Base-by-base conservation (phyloP, 2,797 vertebrate genomes). In the Clamator glandarius region DNA sequence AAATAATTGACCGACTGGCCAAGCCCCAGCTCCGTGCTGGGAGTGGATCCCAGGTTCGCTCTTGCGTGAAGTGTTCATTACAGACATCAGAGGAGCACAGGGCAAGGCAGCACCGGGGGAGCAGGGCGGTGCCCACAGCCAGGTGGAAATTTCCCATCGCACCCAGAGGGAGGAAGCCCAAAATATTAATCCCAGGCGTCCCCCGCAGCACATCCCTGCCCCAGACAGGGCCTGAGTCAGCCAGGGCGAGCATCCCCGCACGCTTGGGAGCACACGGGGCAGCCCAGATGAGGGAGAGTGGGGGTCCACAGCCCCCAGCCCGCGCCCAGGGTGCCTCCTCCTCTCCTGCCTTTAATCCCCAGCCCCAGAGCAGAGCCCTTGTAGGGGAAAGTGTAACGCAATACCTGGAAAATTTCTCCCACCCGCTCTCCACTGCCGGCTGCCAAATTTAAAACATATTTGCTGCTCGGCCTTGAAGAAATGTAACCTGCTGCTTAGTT, bases 401-500 rank as follows among this genome's bases (percentile, higher is more conserved):
- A 96, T 96, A 95, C 90, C 94, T 96, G 96, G 95, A 96, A 96
- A 96, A 95, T 95, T 85, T 95, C 94, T 93, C 96, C 94, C 95
- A 92, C 95, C 89, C 94, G 68, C 64, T 96, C 94, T 68, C 82
- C 0, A 5, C 76, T 91, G 81, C 80, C 68, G 82, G 80, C 83
- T 96, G 94, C 92, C 95, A 96, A 96, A 96, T 96, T 91, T 93
- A 95, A 95, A 96, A 93, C 94, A 96, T 94, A 96, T 96, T 96
- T 95, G 91, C 93, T 96, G 95, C 92, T 90, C 76, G 16, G 92
- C 84, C 87, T 87, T 51, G 73, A 82, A 96, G 94, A 94, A 95
- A 94, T 2, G 25, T 85, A 95, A 96, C 95, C 94, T 93, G 92
- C 90, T 94, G 93, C 93, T 83, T 70, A 70, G 89, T 78, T 94